These are phyloP conservation scores for Phasia obesa DNA, from an alignment of 2,888 invertebrate species.

Conservation along the genomic window DNA sequence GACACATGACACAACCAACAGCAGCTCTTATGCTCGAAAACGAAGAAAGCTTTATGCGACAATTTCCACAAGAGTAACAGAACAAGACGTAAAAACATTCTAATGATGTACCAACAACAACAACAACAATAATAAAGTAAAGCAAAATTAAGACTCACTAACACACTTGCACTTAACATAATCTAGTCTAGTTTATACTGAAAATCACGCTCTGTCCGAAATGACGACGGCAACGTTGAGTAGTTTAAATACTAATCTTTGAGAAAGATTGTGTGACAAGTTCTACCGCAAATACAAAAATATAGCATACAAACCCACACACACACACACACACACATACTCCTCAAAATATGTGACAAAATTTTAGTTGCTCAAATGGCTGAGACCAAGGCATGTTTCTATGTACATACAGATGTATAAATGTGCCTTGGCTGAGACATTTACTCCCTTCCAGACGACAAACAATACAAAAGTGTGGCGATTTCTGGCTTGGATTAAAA, in stretches of 20 bases:
- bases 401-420: too few species aligned
- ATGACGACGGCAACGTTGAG: constrained; percentile 52
- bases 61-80: constrained; percentile 69
- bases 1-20: constrained; percentile 51
- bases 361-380: constrained; percentile 63
- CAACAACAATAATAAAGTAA: constrained; percentile 43
- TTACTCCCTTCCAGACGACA: constrained; percentile 51
- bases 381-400: too few species aligned
- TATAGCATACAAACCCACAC: constrained; percentile 28
- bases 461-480: constrained; percentile 50
- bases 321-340: constrained; percentile 44
- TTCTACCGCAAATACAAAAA: constrained; percentile 73
- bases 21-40: constrained; percentile 49
- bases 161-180: constrained; percentile 27
- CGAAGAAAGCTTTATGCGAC: constrained; percentile 64
- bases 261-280: constrained; percentile 74
- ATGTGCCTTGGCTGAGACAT: constrained; percentile 67
- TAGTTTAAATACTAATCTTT: constrained; percentile 66
- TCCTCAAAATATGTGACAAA: constrained; percentile 51
- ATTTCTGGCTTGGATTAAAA: constrained; percentile 24
- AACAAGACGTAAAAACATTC: constrained; percentile 64
- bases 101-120: constrained; percentile 53
- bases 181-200: constrained; percentile 46
- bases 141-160: constrained; percentile 43
- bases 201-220: constrained; percentile 49